phyloP scores from a whole-genome alignment of 2,113 vertebrate genomes.

The Gorsachius goisagi region DNA sequence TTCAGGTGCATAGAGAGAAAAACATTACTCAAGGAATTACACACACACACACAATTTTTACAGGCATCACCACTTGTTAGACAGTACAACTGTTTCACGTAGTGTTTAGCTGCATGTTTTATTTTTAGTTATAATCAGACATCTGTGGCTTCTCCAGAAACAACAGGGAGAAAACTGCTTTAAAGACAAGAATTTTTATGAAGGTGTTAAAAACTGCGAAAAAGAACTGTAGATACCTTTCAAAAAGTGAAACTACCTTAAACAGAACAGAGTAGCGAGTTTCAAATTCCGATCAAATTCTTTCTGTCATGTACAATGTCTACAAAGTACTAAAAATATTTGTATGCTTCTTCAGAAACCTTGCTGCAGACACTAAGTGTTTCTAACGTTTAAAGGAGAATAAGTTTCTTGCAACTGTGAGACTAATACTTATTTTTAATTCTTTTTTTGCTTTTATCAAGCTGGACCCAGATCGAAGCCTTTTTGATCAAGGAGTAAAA shows the following conservation, averaged over 20 bases:
- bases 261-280: not conserved
- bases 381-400: not conserved
- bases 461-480: slow-evolving; percentile 95
- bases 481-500: slow-evolving; percentile 98
- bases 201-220: not conserved
- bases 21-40: not conserved
- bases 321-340: not conserved
- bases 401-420: not conserved
- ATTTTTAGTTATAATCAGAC: not conserved
- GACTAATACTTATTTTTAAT: not conserved
- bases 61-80: not conserved
- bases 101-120: not conserved
- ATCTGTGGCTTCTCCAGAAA: not conserved
- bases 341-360: not conserved
- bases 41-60: rapidly evolving
- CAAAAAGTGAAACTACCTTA: not conserved
- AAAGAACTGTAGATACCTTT: not conserved
- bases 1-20: not conserved
- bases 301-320: not conserved
- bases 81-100: not conserved
- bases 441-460: slow-evolving; percentile 54
- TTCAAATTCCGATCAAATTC: not conserved
- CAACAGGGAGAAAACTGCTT: not conserved
- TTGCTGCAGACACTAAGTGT: not conserved
- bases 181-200: not conserved